Base-by-base conservation (phyloP, 1,140 invertebrate genomes). In the Sycobia sp. region DNA sequence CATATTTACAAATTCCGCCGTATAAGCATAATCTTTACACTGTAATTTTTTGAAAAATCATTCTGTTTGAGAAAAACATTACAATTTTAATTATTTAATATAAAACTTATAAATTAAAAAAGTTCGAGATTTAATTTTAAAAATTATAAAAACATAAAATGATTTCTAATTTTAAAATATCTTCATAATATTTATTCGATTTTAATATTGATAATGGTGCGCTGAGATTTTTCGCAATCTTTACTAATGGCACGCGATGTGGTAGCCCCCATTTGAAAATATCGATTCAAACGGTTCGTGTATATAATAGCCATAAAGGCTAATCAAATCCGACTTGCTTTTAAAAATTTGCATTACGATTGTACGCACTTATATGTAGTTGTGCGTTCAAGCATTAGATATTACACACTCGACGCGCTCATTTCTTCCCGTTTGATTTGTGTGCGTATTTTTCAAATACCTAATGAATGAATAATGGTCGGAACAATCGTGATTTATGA, bases 141-240 rank as follows among this genome's bases (percentile, higher is more conserved):
- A n/a, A n/a, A n/a, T n/a, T n/a, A n/a, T n/a, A n/a, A n/a, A n/a
- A n/a, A n/a, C n/a, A n/a, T n/a, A n/a, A n/a, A n/a, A n/a, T n/a
- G n/a, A n/a, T n/a, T n/a, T n/a, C n/a, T n/a, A n/a, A n/a, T n/a
- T n/a, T n/a, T n/a, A n/a, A n/a, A n/a, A n/a, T n/a, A n/a, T n/a
- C n/a, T n/a, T n/a, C n/a, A n/a, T n/a, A n/a, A n/a, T n/a, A n/a
- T n/a, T n/a, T n/a, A n/a, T n/a, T n/a, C n/a, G n/a, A n/a, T n/a
- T n/a, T n/a, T n/a, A n/a, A n/a, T n/a, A n/a, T n/a, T n/a, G n/a
- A n/a, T 18, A 11, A 49, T 23, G 10, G 22, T 34, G 34, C 34
- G 16, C 16, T 60, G 36, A 51, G 51, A 34, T 9, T 16, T 60
- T 59, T 43, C 36, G 44, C 58, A 60, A 60, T 53, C 43, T 23